These are phyloP conservation scores for Agrotis clavis DNA, from an alignment of 2,888 invertebrate genomes.

Conservation along the genomic window DNA sequence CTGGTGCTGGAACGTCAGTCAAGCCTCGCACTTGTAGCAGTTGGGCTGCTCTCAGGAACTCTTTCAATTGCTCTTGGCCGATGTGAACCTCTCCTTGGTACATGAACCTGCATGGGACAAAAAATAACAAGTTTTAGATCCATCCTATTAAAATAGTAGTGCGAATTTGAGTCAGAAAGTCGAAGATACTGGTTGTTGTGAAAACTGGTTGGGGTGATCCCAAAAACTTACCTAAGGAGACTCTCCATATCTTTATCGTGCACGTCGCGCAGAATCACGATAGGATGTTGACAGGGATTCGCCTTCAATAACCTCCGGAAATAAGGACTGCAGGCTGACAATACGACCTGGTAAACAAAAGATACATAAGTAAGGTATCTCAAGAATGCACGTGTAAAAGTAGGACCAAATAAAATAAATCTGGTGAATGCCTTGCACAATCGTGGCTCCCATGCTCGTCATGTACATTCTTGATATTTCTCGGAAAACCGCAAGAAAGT, in stretches of 20 bases:
- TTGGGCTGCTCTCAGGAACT: slow-evolving; percentile 96
- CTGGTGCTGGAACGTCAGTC: slow-evolving; percentile 94
- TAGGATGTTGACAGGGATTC: slow-evolving; percentile 97
- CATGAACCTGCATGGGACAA: slow-evolving; percentile 93
- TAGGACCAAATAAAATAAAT: slow-evolving; percentile 26
- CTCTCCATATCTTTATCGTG: slow-evolving; percentile 97
- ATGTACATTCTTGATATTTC: slow-evolving; percentile 47
- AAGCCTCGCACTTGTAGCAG: slow-evolving; percentile 96
- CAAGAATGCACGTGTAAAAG: slow-evolving; percentile 40
- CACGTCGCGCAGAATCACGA: slow-evolving; percentile 96
- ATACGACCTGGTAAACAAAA: slow-evolving; percentile 90
- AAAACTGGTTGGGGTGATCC: not conserved
- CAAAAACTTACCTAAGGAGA: slow-evolving; percentile 92
- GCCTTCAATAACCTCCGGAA: slow-evolving; percentile 97
- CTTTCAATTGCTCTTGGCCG: slow-evolving; percentile 96
- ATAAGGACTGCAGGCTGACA: slow-evolving; percentile 98
- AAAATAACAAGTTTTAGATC: not conserved
- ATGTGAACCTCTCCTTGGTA: slow-evolving; percentile 98
- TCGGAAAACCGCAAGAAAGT: slow-evolving; percentile 38
- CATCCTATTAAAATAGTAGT: not conserved
- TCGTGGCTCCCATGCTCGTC: slow-evolving; percentile 33
- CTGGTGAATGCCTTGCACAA: slow-evolving; percentile 18
- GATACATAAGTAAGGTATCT: slow-evolving; percentile 15
- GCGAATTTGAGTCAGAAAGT: not conserved
- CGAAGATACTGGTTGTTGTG: not conserved